These are phyloP conservation scores for Todus mexicanus DNA, from an alignment of 2,797 vertebrate species.

Conservation along the genomic window DNA sequence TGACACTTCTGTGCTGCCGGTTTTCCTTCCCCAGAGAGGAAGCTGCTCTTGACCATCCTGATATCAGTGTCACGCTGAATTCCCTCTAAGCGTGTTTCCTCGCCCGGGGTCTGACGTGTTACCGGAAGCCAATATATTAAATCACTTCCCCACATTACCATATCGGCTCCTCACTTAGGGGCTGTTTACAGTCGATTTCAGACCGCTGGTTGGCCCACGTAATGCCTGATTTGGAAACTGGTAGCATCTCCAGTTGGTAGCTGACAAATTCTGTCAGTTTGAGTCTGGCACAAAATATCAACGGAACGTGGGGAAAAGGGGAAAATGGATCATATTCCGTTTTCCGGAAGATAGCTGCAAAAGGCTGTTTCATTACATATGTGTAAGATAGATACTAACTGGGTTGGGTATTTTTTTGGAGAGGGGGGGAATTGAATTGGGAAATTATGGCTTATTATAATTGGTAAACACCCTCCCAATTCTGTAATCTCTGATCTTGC, in stretches of 20 bases:
- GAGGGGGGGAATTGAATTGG: neutral
- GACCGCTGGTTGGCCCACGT: slow-evolving; percentile 47
- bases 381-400: neutral
- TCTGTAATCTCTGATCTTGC: neutral
- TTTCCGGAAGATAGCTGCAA: neutral
- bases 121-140: slow-evolving; percentile 3
- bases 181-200: slow-evolving; percentile 17
- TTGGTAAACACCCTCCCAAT: neutral
- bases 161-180: neutral
- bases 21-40: slow-evolving; percentile 47
- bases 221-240: slow-evolving; percentile 58
- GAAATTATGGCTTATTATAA: neutral
- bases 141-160: slow-evolving; percentile 31
- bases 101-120: slow-evolving; percentile 32
- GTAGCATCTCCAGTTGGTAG: slow-evolving; percentile 53
- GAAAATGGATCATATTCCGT: neutral
- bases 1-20: slow-evolving; percentile 36
- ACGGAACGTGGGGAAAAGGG: neutral
- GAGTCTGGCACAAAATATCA: slow-evolving; percentile 38
- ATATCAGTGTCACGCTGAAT: neutral
- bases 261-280: slow-evolving; percentile 58
- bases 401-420: accelerated
- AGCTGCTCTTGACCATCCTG: neutral
- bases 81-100: slow-evolving; percentile 27
- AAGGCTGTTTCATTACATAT: neutral